Evolutionary conservation across 2,113 vertebrate species (phyloP).

Genomic region (Synchiropus splendidus): DNA sequence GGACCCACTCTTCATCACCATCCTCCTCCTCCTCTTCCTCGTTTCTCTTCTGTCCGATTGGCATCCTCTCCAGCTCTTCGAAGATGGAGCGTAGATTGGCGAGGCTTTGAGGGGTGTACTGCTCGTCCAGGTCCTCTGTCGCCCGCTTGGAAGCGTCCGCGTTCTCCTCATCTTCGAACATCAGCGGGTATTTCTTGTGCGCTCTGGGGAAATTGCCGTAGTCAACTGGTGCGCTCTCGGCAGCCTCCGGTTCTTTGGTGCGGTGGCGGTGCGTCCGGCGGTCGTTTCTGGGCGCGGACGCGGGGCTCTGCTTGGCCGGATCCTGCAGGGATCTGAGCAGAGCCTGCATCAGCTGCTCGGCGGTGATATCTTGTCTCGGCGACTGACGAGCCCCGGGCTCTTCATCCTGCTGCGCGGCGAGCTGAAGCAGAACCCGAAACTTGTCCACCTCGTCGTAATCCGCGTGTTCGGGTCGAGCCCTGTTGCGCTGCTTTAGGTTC

Average conservation of each 20-base stretch:
- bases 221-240: conserved; percentile 58
- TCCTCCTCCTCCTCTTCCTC: conserved; percentile 76
- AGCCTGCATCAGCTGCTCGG: conserved; percentile 77
- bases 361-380: conserved; percentile 74
- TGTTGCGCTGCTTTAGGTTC: conserved; percentile 83
- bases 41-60: conserved; percentile 70
- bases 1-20: conserved; percentile 91
- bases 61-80: conserved; percentile 86
- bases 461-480: conserved; percentile 65
- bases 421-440: conserved; percentile 71
- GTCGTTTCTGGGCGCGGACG: conserved; percentile 60
- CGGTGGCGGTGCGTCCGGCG: conserved; percentile 61
- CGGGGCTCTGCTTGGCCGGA: conserved; percentile 61
- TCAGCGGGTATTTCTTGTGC: conserved; percentile 73
- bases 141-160: conserved; percentile 85
- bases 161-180: conserved; percentile 83
- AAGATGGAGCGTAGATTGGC: conserved; percentile 92
- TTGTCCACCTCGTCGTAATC: conserved; percentile 75
- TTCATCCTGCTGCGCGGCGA: conserved; percentile 71
- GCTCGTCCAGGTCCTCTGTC: conserved; percentile 90
- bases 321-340: conserved; percentile 77
- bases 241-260: conserved; percentile 59
- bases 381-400: conserved; percentile 61
- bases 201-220: conserved; percentile 77
- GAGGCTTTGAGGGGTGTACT: conserved; percentile 92